Conservation (phyloP, 2,113 vertebrate genomes). For the Urocolius indicus region DNA sequence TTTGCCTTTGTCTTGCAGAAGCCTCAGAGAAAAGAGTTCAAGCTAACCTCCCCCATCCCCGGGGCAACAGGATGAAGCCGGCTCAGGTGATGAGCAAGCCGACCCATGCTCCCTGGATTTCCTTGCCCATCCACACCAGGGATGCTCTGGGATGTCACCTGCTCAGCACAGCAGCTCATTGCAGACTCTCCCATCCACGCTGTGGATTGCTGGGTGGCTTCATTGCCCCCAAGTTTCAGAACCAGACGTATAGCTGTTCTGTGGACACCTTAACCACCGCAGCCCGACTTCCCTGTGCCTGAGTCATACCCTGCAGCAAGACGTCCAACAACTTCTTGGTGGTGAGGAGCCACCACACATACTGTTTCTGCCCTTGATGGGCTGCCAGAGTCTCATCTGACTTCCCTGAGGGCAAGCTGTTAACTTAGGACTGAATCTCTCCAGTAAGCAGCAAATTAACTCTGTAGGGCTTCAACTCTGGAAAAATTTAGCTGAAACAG, state of each 20-base stretch:
- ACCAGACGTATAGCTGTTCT: not conserved
- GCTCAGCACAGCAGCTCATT: not conserved
- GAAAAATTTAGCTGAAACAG: not conserved
- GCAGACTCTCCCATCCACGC: not conserved
- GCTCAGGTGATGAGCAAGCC: not conserved
- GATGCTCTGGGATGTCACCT: not conserved
- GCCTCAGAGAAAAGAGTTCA: not conserved
- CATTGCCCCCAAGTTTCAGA: not conserved
- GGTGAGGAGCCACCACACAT: not conserved
- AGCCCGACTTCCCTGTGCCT: not conserved
- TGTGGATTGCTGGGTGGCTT: accelerated
- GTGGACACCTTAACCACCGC: not conserved
- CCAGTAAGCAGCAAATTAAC: not conserved
- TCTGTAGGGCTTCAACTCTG: not conserved
- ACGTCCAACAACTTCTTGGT: not conserved
- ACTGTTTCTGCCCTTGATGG: not conserved
- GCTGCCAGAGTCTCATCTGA: not conserved
- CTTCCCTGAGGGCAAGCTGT: not conserved
- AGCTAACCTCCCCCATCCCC: not conserved
- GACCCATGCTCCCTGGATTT: not conserved
- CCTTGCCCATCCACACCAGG: accelerated
- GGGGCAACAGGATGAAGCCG: not conserved
- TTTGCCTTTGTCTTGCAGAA: not conserved
- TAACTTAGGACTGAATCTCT: not conserved
- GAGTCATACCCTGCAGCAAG: not conserved